Percentiles rank a stretch among this genome's conserved stretches.
Evolutionary conservation across 2,888 invertebrate genomes (phyloP).

Genomic region (Petrolisthes manimaculis): DNA sequence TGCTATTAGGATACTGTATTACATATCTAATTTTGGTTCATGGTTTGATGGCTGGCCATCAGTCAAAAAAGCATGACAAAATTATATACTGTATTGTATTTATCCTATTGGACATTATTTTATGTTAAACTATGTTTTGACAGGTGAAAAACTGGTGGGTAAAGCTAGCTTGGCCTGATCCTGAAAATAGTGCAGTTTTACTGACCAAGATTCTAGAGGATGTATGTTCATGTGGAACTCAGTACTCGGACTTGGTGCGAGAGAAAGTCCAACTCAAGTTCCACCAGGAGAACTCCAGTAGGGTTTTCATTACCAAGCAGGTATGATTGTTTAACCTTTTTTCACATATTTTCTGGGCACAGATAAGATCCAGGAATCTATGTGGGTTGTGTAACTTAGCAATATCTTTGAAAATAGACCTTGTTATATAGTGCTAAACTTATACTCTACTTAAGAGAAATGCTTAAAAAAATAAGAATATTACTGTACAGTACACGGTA

Average conservation of each 20-base stretch:
- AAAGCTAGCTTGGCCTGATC: slow-evolving; percentile 64
- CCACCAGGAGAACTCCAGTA: slow-evolving; percentile 32
- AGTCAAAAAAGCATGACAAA: not conserved
- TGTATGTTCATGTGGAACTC: slow-evolving; percentile 54
- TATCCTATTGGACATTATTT: too few species aligned
- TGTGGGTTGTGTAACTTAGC: too few species aligned
- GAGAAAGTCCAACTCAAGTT: slow-evolving; percentile 58
- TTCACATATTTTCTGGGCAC: too few species aligned
- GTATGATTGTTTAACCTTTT: slow-evolving; percentile 5
- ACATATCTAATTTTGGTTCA: not conserved
- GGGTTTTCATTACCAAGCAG: slow-evolving; percentile 58
- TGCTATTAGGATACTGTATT: not conserved
- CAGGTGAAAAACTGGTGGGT: slow-evolving; percentile 65
- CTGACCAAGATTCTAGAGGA: slow-evolving; percentile 62
- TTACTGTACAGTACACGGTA: too few species aligned
- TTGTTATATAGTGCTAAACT: too few species aligned
- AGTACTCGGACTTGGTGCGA: slow-evolving; percentile 58
- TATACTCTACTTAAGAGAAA: too few species aligned
- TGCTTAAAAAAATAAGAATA: too few species aligned
- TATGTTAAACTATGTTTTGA: not conserved
- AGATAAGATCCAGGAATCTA: too few species aligned
- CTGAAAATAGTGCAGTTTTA: slow-evolving; percentile 59
- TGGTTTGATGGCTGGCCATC: not conserved
- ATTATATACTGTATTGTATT: not conserved
- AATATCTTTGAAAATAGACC: too few species aligned